Percentiles rank a stretch among this genome's conserved stretches.
Evolutionary conservation across 2,113 vertebrate genomes (phyloP).

Genomic region (Uria aalge): DNA sequence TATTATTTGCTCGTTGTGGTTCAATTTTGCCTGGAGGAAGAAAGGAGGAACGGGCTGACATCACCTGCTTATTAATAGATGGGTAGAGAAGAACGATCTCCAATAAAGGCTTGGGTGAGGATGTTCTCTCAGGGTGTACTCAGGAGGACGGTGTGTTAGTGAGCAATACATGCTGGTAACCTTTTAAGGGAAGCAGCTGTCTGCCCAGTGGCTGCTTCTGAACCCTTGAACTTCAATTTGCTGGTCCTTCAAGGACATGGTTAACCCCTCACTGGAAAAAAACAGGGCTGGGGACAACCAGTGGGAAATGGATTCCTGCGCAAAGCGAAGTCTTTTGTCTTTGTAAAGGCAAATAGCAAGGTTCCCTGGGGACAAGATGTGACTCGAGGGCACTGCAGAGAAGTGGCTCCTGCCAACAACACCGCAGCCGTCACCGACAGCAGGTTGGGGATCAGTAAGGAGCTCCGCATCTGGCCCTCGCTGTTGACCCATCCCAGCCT

Average conservation of each 20-base stretch:
- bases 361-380: background rate
- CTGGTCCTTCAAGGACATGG: background rate
- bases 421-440: background rate
- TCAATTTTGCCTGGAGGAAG: constrained; percentile 57
- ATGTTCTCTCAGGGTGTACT: background rate
- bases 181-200: background rate
- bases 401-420: background rate
- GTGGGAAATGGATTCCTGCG: background rate
- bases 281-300: background rate
- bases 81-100: constrained; percentile 12
- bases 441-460: background rate
- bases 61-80: constrained; percentile 61
- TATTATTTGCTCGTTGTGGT: constrained; percentile 64
- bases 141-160: background rate
- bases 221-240: background rate
- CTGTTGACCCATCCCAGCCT: background rate
- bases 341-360: background rate
- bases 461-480: background rate
- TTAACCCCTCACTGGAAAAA: background rate
- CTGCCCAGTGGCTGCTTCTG: background rate
- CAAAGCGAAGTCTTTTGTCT: background rate
- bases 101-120: background rate
- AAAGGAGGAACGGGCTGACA: constrained; percentile 58
- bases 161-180: background rate
- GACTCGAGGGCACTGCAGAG: background rate